Conservation (phyloP, 2,797 vertebrate genomes). For the Sebastes trivittatus region DNA sequence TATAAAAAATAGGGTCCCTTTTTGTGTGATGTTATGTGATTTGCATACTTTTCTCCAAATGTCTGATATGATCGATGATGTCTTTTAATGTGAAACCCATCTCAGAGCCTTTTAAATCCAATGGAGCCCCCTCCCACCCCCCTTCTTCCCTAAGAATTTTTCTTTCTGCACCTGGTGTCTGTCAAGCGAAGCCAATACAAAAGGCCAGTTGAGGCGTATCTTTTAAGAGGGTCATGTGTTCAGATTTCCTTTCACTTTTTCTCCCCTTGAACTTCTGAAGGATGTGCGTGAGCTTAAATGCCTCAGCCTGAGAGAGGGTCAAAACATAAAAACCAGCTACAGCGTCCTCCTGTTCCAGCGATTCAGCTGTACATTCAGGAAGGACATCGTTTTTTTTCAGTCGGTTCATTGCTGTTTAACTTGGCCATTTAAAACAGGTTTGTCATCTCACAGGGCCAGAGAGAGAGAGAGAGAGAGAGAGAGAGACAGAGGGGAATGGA, state of each 20-base stretch:
- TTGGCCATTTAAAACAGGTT: constrained; percentile 20
- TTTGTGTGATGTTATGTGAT: not conserved
- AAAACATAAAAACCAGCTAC: constrained; percentile 49
- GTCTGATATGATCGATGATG: not conserved
- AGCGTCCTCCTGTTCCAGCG: constrained; percentile 12
- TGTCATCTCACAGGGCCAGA: constrained; percentile 24
- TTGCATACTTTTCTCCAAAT: constrained; percentile 12
- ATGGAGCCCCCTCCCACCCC: not conserved
- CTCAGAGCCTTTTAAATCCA: constrained; percentile 25
- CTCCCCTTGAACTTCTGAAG: constrained; percentile 69
- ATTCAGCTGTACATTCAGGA: constrained; percentile 9
- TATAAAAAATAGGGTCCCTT: not conserved
- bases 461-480: constrained; percentile 1
- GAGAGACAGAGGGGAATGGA: constrained; percentile 27
- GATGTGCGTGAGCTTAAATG: constrained; percentile 64
- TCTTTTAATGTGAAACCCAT: constrained; percentile 33
- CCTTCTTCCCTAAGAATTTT: constrained; percentile 22
- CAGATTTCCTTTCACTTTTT: constrained; percentile 79
- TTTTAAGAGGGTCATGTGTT: constrained; percentile 81
- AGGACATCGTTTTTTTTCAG: not conserved
- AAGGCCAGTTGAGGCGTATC: constrained; percentile 77
- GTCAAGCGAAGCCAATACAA: constrained; percentile 79
- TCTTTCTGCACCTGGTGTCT: constrained; percentile 81
- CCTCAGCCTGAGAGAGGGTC: constrained; percentile 51
- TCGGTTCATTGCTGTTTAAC: constrained; percentile 1